Base-by-base conservation (phyloP, 2,797 vertebrate genomes). In the Sebastes kiyomatsui region DNA sequence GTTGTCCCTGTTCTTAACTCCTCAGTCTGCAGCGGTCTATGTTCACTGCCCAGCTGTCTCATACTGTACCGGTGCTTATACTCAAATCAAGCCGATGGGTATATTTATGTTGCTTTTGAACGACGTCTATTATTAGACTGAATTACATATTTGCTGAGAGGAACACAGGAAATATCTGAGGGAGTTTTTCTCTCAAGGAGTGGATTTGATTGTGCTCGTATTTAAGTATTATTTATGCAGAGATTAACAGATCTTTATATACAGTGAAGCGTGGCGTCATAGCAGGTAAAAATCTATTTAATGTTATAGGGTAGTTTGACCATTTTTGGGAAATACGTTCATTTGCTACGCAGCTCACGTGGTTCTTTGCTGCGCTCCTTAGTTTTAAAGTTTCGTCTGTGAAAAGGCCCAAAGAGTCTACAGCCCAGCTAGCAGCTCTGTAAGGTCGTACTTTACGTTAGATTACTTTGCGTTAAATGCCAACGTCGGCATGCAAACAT, bases 111-210 rank as follows among this genome's bases (percentile, higher is more conserved):
- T 81, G 67, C 74, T 90, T 82, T 46, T 66, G 2, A 81, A 91
- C 83, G 84, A 92, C 2, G 86, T 91, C 90, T 92, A 25, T 79
- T 80, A 52, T 93, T 61, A 87, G 92, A 93, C 90, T 65, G 90
- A 92, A 64, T 80, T 30, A 72, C 22, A 56, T 55, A 64, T 83
- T 75, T 82, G 67, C 74, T 77, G 59, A 62, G 38, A 80, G 42
- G n/a, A 72, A 55, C 23, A 67, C 38, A 70, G 27, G 28, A 87
- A 58, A n/a, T n/a, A 68, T 30, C 42, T 5, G 4, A 54, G 25
- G 2, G 10, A 6, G 7, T 58, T 79, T 67, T 77, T 42, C 18
- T 67, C 73, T 79, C 10, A 3, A 33, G 2, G 28, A 49, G 14
- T 18, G 42, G 42, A 46, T 80, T 1, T 58, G 20, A 62, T 65